Evolutionary conservation across 2,797 vertebrate species (phyloP).

Genomic region (Tapirus indicus): DNA sequence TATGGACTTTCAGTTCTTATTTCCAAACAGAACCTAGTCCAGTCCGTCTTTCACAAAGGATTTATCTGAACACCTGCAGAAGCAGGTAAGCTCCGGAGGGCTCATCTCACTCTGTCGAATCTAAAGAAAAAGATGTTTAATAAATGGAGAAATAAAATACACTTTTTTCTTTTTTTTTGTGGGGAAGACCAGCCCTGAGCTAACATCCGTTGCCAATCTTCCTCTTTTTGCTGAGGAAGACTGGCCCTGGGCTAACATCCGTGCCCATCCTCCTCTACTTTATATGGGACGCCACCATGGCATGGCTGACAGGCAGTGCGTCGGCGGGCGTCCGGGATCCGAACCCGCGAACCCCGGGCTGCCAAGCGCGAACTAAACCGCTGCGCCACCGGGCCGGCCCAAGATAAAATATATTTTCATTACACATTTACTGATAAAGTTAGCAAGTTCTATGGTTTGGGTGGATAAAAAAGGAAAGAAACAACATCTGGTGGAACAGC

Average conservation of each 20-base stretch:
- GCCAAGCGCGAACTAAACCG: too few relatives aligned
- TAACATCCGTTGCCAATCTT: too few relatives aligned
- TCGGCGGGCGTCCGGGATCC: too few relatives aligned
- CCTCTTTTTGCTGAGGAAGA: too few relatives aligned
- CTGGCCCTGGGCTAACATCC: too few relatives aligned
- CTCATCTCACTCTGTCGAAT: not conserved
- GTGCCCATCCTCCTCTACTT: too few relatives aligned
- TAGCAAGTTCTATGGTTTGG: not conserved
- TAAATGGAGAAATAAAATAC: not conserved
- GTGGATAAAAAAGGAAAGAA: not conserved
- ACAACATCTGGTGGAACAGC: not conserved
- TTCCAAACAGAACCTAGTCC: conserved; percentile 19
- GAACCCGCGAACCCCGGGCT: too few relatives aligned
- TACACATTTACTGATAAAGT: not conserved
- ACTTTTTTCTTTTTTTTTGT: not conserved
- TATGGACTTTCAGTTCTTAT: conserved; percentile 30
- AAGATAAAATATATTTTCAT: not conserved
- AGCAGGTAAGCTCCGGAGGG: not conserved
- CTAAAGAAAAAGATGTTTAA: conserved; percentile 35
- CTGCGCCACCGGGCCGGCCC: too few relatives aligned
- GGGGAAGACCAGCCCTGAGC: too few relatives aligned
- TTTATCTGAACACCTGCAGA: not conserved
- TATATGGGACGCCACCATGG: too few relatives aligned
- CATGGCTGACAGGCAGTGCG: too few relatives aligned
- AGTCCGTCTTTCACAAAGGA: not conserved